Evolutionary conservation across 2,888 invertebrate species (phyloP), one percentile per base, ranked within the genome.

Genomic region (Carterocephalus palaemon): DNA sequence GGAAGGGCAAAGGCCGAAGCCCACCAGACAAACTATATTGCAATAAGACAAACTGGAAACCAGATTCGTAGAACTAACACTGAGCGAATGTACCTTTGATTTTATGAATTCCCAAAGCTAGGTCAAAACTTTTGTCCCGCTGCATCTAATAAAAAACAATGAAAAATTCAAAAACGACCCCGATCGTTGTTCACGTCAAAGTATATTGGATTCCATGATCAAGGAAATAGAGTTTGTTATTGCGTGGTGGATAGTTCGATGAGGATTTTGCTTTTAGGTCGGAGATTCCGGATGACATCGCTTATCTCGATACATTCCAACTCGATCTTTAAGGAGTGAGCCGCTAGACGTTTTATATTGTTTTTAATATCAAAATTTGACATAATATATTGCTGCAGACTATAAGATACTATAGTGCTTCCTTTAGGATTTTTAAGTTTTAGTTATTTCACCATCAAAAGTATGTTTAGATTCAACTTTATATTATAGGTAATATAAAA

Each of bases 101-200:
- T 76, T 82, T 83, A 83, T 83, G 78, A 81, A 85, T 83, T 82
- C 82, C 73, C 70, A 77, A 78, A 78, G 78, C 81, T 84, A 84
- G 83, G 79, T 76, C 74, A 75, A 72, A 76, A 75, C 65, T 77
- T 79, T 78, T 70, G 74, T 74, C 70, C 73, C 64, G 67, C 64
- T 61, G 59, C 62, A 68, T 67, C 61, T 50, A 47, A 54, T 59
- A 62, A 70, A 75, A 80, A 76, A 73, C 71, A 64, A 66, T 53
- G 51, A 62, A 63, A 64, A 64, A 64, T 60, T 59, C 56, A 29
- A 29, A 34, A 42, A 34, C 3, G 20, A 34, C 28, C n/a, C 2
- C 4, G 46, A 57, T 56, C 43, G 51, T 48, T 47, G 7, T 29
- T 37, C 17, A 5, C 38, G 45, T 31, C 47, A 39, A 10, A 31